Conservation (phyloP, 2,888 invertebrate genomes). For the Harmothoe impar region DNA sequence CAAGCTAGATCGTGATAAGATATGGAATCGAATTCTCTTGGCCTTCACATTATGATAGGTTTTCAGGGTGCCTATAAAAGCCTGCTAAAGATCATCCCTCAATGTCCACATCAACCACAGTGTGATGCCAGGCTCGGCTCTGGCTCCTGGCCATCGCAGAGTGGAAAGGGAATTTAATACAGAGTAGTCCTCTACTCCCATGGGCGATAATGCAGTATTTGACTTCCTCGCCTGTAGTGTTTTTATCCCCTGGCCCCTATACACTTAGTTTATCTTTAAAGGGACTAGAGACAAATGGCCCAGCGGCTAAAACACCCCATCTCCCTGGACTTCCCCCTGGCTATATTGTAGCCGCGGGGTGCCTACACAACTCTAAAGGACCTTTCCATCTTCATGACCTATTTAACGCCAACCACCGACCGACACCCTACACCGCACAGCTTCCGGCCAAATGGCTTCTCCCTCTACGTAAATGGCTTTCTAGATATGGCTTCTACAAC, state of each 20-base stretch:
- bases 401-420: neutral
- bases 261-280: conserved; percentile 14
- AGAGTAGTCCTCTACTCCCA: neutral
- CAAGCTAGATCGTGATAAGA: conserved; percentile 14
- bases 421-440: conserved; percentile 32
- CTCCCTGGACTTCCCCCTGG: neutral
- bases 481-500: conserved; percentile 18
- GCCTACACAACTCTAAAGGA: neutral
- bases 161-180: conserved; percentile 13
- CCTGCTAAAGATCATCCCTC: conserved; percentile 15
- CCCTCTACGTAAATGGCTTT: neutral
- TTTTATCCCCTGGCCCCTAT: neutral
- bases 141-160: neutral
- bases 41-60: neutral
- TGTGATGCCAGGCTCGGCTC: neutral
- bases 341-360: neutral
- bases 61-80: neutral
- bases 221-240: neutral
- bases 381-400: conserved; percentile 23
- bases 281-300: neutral
- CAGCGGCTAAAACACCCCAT: neutral
- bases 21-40: neutral
- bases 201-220: conserved; percentile 10
- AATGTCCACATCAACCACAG: neutral
- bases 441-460: conserved; percentile 3